phyloP scores from a whole-genome alignment of 2,113 vertebrate genomes.

The Paradisaea rubra region DNA sequence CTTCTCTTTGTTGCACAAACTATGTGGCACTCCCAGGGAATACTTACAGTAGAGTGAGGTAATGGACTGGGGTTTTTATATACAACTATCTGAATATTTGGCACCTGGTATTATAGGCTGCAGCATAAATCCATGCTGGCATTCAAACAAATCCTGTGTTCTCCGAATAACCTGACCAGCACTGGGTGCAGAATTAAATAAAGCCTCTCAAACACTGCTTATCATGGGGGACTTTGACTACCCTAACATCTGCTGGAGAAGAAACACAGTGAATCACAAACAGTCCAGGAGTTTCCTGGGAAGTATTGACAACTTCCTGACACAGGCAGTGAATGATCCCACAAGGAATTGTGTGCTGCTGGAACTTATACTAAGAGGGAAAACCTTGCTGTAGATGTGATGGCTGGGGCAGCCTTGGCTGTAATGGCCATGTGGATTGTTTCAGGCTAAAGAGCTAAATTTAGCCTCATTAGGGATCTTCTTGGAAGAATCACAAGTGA shows the following conservation, averaged over 20 bases:
- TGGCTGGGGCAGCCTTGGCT: accelerated
- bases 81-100: not conserved
- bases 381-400: not conserved
- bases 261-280: not conserved
- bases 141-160: not conserved
- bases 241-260: not conserved
- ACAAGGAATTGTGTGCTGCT: not conserved
- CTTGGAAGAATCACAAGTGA: not conserved
- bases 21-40: not conserved
- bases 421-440: not conserved
- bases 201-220: not conserved
- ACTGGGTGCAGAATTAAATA: not conserved
- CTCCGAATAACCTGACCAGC: not conserved
- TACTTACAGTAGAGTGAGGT: not conserved
- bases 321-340: not conserved
- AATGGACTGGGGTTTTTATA: not conserved
- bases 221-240: not conserved
- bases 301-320: not conserved
- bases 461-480: not conserved
- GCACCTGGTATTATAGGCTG: not conserved
- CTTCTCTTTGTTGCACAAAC: conserved; percentile 34
- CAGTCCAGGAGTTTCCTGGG: not conserved
- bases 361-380: not conserved
- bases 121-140: not conserved
- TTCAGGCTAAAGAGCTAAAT: not conserved